Evolutionary conservation across 2,888 invertebrate species (phyloP), one percentile per base, ranked within the genome.

Genomic region (Lypha dubia): DNA sequence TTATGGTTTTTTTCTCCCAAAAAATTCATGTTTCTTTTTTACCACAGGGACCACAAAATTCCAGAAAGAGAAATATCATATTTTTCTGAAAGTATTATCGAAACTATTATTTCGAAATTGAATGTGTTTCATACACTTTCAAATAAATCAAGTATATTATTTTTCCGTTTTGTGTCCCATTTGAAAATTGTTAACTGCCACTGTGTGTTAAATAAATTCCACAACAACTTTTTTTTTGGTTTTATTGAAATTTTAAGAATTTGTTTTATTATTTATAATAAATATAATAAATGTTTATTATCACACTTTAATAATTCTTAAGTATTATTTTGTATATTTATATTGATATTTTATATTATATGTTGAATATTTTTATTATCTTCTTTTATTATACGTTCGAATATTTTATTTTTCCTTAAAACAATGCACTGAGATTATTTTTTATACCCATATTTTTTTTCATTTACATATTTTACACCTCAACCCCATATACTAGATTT

Each of bases 401-500:
- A 51, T 51, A 58, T 35, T 62, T 35, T 51, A 49, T 67, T 76
- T 74, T 38, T 53, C 17, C 38, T 75, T 56, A 62, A 60, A 63
- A 38, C 65, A 71, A 68, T 79, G 84, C 84, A 84, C 84, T 84
- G 84, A 84, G 84, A 84, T 84, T 84, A 81, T 81, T 84, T 80
- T 76, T 49, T 71, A 65, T 49, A 75, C 28, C 51, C n/a, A n/a
- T n/a, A n/a, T n/a, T 46, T 75, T 32, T 75, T 60, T 58, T 81
- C 41, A 46, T 79, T 77, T 70, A 85, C 74, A 80, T 71, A 13
- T n/a, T 71, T 76, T 76, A 67, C 44, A n/a, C n/a, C n/a, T n/a
- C n/a, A n/a, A n/a, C 75, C 38, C 65, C 11, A 51, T 79, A 58
- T 67, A n/a, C n/a, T n/a, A n/a, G n/a, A n/a, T 70, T 82, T 63